Base-by-base conservation (phyloP, 2,888 invertebrate species). In the Amphipyra tragopoginis region DNA sequence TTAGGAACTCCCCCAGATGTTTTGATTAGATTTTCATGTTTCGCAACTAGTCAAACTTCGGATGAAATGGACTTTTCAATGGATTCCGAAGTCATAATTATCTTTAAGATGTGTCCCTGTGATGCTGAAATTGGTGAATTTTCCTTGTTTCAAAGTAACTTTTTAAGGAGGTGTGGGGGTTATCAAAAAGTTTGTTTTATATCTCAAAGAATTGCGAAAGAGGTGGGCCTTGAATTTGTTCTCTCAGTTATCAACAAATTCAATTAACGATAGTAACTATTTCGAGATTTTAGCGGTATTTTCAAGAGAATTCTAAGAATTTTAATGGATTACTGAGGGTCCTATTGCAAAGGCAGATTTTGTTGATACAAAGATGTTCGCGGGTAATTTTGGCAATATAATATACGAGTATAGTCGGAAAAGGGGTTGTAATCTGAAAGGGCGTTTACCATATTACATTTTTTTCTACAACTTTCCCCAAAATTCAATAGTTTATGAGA, bases 21-120 rank as follows among this genome's bases (percentile, higher is more conserved):
- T 84, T 82, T 88, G 86, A 87, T 88, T 86, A 86, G 84, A 86
- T 86, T 86, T 87, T 82, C 81, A 80, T 83, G 82, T 76, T 82
- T 70, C 66, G 48, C 59, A 75, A 80, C 65, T 78, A 75, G 63
- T 68, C 65, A 65, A 77, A 80, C 65, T 75, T 77, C 1, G 59
- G 59, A 63, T 70, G 66, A 64, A 77, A 79, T 76, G 50, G 64
- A 76, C 76, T 79, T 79, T 74, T 79, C 72, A 75, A 72, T 75
- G 62, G 66, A 77, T 75, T 63, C 50, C 21, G 57, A 79, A 77
- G 59, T 77, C 63, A 65, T 79, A 72, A 74, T 78, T 79, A 75
- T 78, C 72, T 65, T 77, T 57, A 62, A 65, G 66, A 69, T 71
- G 64, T 77, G 72, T 74, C 68, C 52, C 57, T 62, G 66, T 72